Percentiles rank a stretch among this genome's conserved stretches.
Evolutionary conservation across 2,797 vertebrate species (phyloP).

Genomic region (Manis pentadactyla): DNA sequence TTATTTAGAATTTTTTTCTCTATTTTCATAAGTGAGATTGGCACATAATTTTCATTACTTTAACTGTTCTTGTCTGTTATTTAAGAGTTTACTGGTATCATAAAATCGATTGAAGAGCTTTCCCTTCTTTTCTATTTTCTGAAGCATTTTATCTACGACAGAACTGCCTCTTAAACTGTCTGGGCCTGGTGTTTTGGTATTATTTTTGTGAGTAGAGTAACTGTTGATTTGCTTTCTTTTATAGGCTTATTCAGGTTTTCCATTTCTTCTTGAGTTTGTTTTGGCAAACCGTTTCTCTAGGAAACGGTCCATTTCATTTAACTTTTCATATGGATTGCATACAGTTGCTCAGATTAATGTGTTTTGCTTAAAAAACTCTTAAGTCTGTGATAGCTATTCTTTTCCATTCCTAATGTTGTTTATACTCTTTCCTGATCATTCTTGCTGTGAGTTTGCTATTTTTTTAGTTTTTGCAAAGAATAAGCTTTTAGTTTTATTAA

Average conservation of each 20-base stretch:
- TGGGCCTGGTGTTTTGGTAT: not conserved
- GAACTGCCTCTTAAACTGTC: conserved; percentile 63
- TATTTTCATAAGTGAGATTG: not conserved
- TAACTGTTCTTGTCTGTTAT: conserved; percentile 8
- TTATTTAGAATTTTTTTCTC: conserved; percentile 37
- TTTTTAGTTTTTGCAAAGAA: not conserved
- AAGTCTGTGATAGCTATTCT: not conserved
- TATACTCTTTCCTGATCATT: not conserved
- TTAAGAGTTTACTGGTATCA: conserved; percentile 47
- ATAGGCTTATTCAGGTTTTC: conserved; percentile 54
- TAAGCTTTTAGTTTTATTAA: not conserved
- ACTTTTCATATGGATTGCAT: conserved; percentile 16
- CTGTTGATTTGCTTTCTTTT: conserved; percentile 75
- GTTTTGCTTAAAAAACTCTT: not conserved
- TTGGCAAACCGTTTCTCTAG: conserved; percentile 64
- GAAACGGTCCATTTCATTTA: conserved; percentile 60
- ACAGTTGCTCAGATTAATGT: conserved; percentile 37
- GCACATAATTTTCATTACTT: conserved; percentile 58
- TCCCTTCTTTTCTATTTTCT: conserved; percentile 37
- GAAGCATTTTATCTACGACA: conserved; percentile 49
- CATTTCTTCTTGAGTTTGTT: conserved; percentile 62
- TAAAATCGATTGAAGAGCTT: conserved; percentile 60
- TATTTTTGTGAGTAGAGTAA: conserved; percentile 64
- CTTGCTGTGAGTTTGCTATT: not conserved
- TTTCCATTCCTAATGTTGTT: not conserved